Conservation (phyloP, 2,888 invertebrate genomes). For the Platynereis dumerilii region DNA sequence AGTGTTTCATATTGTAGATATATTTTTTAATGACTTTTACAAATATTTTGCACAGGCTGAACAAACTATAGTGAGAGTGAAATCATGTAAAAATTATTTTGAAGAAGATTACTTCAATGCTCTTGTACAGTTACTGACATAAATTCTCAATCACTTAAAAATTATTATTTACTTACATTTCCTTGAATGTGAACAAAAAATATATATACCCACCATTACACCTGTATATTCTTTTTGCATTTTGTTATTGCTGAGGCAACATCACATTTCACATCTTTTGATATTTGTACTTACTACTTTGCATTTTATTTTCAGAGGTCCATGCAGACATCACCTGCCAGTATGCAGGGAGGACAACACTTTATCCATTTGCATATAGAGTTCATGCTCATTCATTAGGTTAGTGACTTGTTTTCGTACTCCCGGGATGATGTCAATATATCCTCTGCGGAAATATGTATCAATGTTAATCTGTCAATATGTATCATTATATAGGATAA, state of each 20-base stretch:
- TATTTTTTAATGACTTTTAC: too few species aligned
- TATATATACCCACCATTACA: too few species aligned
- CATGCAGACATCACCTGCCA: constrained; percentile 67
- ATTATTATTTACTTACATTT: too few species aligned
- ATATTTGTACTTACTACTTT: not conserved
- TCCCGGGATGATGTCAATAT: not conserved
- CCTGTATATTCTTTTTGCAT: constrained; percentile 36
- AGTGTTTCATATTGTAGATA: too few species aligned
- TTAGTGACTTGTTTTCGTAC: constrained; percentile 36
- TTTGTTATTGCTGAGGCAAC: constrained; percentile 16
- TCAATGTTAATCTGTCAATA: not conserved
- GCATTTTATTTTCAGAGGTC: constrained; percentile 53
- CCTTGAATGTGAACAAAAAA: too few species aligned
- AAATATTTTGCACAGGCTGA: too few species aligned
- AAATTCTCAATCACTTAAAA: too few species aligned
- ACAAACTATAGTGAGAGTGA: too few species aligned
- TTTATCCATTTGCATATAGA: constrained; percentile 68
- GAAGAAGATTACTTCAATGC: too few species aligned
- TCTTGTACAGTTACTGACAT: too few species aligned
- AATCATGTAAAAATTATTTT: too few species aligned
- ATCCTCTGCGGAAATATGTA: not conserved
- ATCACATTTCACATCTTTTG: not conserved
- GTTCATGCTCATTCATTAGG: constrained; percentile 69
- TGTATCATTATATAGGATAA: not conserved
- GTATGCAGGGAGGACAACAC: constrained; percentile 56